phyloP scores from a whole-genome alignment of 2,797 vertebrate genomes.

The Neopelma chrysocephalum region DNA sequence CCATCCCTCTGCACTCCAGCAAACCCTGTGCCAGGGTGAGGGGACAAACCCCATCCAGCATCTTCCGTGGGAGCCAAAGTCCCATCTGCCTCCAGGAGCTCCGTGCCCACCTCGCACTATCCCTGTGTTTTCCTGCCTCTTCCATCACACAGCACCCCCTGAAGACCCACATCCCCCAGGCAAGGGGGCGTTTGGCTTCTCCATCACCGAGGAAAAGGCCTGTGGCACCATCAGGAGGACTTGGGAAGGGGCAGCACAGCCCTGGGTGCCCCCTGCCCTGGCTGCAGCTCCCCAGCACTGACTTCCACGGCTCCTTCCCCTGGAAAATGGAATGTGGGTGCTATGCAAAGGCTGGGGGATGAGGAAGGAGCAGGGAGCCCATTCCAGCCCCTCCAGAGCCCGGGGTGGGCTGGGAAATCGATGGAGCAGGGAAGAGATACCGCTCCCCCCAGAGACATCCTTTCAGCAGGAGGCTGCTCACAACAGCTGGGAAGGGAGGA shows the following conservation, averaged over 20 bases:
- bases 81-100: neutral
- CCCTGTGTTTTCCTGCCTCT: neutral
- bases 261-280: neutral
- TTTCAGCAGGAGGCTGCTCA: neutral
- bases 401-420: neutral
- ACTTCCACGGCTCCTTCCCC: neutral
- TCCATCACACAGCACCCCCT: neutral
- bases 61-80: neutral
- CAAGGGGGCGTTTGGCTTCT: fast-evolving
- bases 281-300: neutral
- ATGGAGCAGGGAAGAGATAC: neutral
- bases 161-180: neutral
- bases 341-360: neutral
- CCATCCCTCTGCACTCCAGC: neutral
- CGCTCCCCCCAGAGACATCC: neutral
- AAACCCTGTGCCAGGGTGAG: neutral
- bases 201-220: neutral
- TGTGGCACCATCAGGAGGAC: fast-evolving
- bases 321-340: neutral
- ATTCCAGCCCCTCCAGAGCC: neutral
- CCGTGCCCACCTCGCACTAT: neutral
- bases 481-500: neutral
- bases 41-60: neutral
- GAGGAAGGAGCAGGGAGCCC: neutral
- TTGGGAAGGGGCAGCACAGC: fast-evolving